phyloP scores from a whole-genome alignment of 2,113 vertebrate genomes.

The Tetrao urogallus region DNA sequence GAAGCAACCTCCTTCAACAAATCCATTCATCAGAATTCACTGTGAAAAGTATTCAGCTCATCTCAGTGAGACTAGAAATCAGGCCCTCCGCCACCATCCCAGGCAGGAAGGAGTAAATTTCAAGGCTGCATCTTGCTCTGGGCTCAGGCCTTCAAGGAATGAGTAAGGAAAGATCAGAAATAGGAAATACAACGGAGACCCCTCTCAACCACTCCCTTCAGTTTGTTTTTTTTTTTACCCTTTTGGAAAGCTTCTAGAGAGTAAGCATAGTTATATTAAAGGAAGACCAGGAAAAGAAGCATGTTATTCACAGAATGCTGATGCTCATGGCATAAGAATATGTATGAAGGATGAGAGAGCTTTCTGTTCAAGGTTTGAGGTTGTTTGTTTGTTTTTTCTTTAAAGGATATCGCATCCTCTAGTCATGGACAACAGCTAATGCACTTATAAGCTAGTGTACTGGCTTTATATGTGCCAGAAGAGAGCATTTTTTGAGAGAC shows the following conservation, averaged over 20 bases:
- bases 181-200: fast-evolving
- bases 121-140: background rate
- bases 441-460: background rate
- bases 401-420: background rate
- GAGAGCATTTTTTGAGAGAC: background rate
- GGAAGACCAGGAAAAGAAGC: background rate
- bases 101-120: background rate
- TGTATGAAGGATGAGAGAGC: background rate
- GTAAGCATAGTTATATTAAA: background rate
- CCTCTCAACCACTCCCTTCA: background rate
- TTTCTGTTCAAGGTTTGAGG: background rate
- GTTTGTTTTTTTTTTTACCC: background rate
- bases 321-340: background rate
- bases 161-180: background rate
- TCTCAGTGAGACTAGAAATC: background rate
- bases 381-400: background rate
- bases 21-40: background rate
- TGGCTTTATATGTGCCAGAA: background rate
- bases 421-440: background rate
- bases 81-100: background rate
- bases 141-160: background rate
- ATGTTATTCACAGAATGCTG: background rate
- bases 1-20: background rate
- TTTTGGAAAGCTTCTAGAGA: background rate
- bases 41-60: background rate